Evolutionary conservation across 2,113 vertebrate genomes (phyloP), one percentile per base, ranked within the genome.

Genomic region (Rhineura floridana): DNA sequence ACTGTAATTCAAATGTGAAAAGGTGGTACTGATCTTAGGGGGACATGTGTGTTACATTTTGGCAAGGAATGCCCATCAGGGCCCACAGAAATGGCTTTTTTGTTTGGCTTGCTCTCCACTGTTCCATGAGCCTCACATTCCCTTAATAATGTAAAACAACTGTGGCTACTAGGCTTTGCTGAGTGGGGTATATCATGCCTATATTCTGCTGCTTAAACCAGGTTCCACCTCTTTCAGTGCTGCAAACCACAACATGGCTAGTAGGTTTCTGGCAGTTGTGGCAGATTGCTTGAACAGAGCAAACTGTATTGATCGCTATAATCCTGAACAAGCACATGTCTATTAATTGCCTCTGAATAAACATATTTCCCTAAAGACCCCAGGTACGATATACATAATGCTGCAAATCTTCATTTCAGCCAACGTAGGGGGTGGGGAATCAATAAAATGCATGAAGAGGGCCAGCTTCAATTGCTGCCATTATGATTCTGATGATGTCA

Each of bases 401-500:
- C 52, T 63, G n/a, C 28, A 6, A 12, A 76, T 85, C 52, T 75
- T 76, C 70, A 63, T 46, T 9, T 85, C 4, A 77, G 72, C 28
- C 42, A 63, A 63, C 63, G 42, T 10, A 23, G 7, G 80, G 36
- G 44, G 11, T 39, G 15, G 19, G 23, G 23, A 84, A 76, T 85
- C 84, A 76, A 85, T 85, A 85, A 85, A 75, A 63, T 63, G 42
- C 25, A 76, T 33, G 25, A 85, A 76, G 33, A 44, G 8, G 10
- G 39, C 39, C 36, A 63, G 39, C 15, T 63, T 85, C 55, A 62
- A n/a, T 76, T 44, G 52, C 36, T 46, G 50, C 72, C 42, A 85
- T 63, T 85, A n/a, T 73, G 69, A 42, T 46, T 63, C 72, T 75
- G 52, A 33, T 85, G 30, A 85, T 85, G 72, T 46, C 52, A 85